Conservation (phyloP, 2,888 invertebrate genomes). For the Dasysyrphus tricinctus region DNA sequence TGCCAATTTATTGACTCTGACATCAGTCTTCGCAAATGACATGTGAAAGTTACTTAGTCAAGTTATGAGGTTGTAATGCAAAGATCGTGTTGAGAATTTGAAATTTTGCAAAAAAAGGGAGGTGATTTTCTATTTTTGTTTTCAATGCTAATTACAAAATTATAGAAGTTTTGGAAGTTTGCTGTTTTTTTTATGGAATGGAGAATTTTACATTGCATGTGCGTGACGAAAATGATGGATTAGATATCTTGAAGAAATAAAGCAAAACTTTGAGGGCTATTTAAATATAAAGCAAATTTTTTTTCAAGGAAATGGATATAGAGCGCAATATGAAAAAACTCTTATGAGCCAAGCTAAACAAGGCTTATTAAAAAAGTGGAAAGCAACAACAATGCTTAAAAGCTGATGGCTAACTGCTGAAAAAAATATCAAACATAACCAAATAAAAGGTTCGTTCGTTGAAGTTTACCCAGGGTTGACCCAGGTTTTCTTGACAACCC, state of each 20-base stretch:
- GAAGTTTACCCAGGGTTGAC: too few relatives aligned
- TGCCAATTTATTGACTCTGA: constrained; percentile 45
- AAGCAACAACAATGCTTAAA: too few relatives aligned
- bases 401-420: too few relatives aligned
- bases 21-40: constrained; percentile 36
- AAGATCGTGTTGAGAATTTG: constrained; percentile 11
- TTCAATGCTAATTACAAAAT: constrained; percentile 5
- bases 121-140: constrained; percentile 25
- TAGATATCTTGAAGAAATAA: not conserved
- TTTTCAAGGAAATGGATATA: too few relatives aligned
- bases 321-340: too few relatives aligned
- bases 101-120: constrained; percentile 3
- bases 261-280: not conserved
- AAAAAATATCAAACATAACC: too few relatives aligned
- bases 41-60: constrained; percentile 57
- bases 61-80: constrained; percentile 33
- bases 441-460: too few relatives aligned
- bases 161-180: not conserved
- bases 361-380: too few relatives aligned
- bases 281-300: not conserved
- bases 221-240: not conserved
- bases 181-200: not conserved
- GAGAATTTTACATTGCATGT: not conserved
- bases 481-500: too few relatives aligned
- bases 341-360: too few relatives aligned